phyloP scores from a whole-genome alignment of 2,888 invertebrate species.

The Tyria jacobaeae region DNA sequence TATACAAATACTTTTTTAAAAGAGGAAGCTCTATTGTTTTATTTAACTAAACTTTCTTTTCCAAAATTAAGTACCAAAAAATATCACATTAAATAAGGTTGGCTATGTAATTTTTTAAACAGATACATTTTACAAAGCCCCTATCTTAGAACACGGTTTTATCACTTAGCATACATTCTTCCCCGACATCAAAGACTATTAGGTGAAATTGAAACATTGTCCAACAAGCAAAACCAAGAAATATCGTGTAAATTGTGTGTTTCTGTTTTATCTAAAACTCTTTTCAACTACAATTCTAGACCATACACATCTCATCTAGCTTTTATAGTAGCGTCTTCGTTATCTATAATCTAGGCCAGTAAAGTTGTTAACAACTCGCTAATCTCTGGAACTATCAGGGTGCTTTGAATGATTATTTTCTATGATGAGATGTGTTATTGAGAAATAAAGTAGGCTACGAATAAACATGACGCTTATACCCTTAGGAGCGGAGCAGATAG shows the following conservation, averaged over 20 bases:
- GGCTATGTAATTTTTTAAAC: background rate
- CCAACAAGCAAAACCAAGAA: background rate
- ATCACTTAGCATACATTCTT: background rate
- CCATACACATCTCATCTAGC: no score
- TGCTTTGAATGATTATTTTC: no score
- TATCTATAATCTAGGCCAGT: background rate
- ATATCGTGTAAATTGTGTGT: background rate
- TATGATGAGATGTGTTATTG: no score
- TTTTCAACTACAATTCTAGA: background rate
- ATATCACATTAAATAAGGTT: background rate
- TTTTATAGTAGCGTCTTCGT: no score
- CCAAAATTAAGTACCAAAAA: background rate
- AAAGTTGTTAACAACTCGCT: no score
- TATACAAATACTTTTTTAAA: no score
- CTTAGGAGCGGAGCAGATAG: no score
- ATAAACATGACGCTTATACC: no score
- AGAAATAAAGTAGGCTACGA: no score
- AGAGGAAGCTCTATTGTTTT: no score
- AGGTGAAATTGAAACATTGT: background rate
- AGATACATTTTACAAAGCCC: background rate
- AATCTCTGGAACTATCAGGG: no score
- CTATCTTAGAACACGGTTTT: background rate
- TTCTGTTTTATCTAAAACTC: background rate
- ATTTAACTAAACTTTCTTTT: background rate
- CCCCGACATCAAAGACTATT: background rate